These are phyloP conservation scores for Ochropacha duplaris DNA, from an alignment of 2,888 invertebrate species.

Conservation along the genomic window DNA sequence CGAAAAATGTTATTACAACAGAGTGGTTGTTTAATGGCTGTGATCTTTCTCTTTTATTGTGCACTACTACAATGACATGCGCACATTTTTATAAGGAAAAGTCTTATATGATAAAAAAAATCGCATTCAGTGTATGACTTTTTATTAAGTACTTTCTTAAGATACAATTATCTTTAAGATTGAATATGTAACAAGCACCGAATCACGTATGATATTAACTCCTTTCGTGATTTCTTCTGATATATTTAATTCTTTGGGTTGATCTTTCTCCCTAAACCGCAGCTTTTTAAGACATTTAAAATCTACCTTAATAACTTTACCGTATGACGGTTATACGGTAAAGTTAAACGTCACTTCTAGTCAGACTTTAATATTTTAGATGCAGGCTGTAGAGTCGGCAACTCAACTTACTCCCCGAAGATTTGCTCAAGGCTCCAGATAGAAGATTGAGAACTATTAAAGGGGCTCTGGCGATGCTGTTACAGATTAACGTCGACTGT, in stretches of 20 bases:
- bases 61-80: background rate
- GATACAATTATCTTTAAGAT: too few relatives aligned
- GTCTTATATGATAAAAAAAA: too few relatives aligned
- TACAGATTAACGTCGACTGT: slow-evolving; percentile 36
- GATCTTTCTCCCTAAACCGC: too few relatives aligned
- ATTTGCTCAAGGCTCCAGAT: slow-evolving; percentile 45
- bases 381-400: slow-evolving; percentile 19
- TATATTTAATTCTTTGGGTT: too few relatives aligned
- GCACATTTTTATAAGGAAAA: background rate
- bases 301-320: too few relatives aligned
- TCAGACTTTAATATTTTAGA: slow-evolving; percentile 23
- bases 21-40: background rate
- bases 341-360: slow-evolving; percentile 27
- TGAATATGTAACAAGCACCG: too few relatives aligned
- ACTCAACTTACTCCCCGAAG: slow-evolving; percentile 35
- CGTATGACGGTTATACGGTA: too few relatives aligned
- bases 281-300: too few relatives aligned
- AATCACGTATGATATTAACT: too few relatives aligned
- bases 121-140: too few relatives aligned
- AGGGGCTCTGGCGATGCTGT: slow-evolving; percentile 36
- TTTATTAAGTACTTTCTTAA: too few relatives aligned
- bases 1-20: slow-evolving; percentile 17
- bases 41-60: background rate
- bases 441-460: slow-evolving; percentile 62
- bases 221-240: too few relatives aligned